phyloP scores from a whole-genome alignment of 1,140 invertebrate species.

The Centruroides sculpturatus region DNA sequence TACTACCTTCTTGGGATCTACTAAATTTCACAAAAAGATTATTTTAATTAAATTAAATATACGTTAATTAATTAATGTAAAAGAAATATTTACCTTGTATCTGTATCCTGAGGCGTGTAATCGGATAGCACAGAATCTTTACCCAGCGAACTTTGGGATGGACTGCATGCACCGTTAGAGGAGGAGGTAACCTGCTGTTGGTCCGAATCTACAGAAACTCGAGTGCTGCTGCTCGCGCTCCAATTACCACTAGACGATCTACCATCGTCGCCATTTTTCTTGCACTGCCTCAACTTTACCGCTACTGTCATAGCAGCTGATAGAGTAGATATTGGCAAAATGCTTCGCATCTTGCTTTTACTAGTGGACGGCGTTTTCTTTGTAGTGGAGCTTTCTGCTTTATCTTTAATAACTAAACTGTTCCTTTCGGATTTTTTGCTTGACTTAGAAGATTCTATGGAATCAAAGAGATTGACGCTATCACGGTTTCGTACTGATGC shows the following conservation, averaged over 20 bases:
- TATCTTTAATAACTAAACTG: no score
- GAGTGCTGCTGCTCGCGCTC: constrained; percentile 68
- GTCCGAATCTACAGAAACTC: constrained; percentile 42
- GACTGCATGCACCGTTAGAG: not conserved
- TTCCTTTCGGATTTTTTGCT: no score
- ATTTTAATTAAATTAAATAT: no score
- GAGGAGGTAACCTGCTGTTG: not conserved
- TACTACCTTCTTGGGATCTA: no score
- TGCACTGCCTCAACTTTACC: constrained; percentile 42
- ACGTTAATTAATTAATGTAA: no score
- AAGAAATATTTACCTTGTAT: constrained; percentile 6
- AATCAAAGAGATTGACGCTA: no score
- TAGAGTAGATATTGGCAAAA: constrained; percentile 27
- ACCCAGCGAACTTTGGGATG: constrained; percentile 19
- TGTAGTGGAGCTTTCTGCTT: no score
- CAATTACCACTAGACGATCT: constrained; percentile 83
- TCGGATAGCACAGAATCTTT: constrained; percentile 22
- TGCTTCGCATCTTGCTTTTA: not conserved
- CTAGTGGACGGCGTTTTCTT: no score
- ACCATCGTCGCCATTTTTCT: constrained; percentile 39
- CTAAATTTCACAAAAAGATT: no score
- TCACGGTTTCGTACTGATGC: no score
- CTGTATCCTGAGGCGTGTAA: constrained; percentile 4
- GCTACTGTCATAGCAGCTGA: constrained; percentile 39
- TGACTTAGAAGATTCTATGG: no score